A percentile compares a stretch with the other conserved stretches of the same genome.
These are phyloP conservation scores for Onychostoma macrolepis DNA, from an alignment of 2,113 vertebrate species.

Conservation along the genomic window DNA sequence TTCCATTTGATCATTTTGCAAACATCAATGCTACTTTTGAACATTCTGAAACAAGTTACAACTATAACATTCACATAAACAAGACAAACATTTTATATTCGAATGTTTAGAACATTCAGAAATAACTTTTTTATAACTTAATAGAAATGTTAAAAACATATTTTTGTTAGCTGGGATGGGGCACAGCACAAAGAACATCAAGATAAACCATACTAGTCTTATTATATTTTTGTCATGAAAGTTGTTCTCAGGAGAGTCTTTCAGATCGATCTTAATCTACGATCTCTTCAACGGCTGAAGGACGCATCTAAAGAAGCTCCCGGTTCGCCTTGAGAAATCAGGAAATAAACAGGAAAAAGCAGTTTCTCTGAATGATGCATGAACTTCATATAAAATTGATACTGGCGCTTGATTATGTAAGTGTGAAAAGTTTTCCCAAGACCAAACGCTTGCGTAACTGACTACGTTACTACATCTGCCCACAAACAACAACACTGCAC, in stretches of 20 bases:
- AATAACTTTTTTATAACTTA: background rate
- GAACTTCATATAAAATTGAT: background rate
- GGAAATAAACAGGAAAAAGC: background rate
- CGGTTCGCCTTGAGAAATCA: background rate
- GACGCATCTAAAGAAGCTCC: background rate
- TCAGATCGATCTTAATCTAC: background rate
- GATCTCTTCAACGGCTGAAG: background rate
- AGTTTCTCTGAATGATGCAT: background rate
- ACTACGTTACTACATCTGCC: background rate
- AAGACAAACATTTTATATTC: background rate
- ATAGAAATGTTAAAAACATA: background rate
- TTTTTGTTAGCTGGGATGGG: background rate
- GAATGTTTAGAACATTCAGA: background rate
- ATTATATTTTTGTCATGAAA: background rate
- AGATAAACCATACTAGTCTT: background rate
- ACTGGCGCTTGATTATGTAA: background rate
- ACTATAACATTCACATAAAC: no score
- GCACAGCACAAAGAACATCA: background rate
- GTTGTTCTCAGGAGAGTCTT: background rate
- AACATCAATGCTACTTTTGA: background rate
- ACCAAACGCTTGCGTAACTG: background rate
- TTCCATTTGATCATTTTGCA: background rate
- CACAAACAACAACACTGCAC: background rate
- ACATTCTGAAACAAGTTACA: background rate
- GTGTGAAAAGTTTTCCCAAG: slow-evolving; percentile 8